Evolutionary conservation across 2,113 vertebrate genomes (phyloP).

Genomic region (Crotalus helleri): DNA sequence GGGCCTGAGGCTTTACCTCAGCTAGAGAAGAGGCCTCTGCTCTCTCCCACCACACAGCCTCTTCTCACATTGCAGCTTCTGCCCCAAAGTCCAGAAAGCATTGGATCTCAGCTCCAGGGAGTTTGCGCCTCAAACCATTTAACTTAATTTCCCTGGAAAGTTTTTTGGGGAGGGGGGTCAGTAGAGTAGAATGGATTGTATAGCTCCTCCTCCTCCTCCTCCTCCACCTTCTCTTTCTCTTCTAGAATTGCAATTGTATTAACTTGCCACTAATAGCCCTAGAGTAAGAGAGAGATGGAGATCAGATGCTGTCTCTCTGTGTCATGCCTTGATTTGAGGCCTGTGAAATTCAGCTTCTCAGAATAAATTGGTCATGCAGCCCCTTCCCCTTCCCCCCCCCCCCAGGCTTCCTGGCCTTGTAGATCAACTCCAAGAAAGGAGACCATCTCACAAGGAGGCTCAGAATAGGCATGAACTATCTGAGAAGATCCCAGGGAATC

Average conservation of each 20-base stretch:
- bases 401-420: background rate
- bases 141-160: background rate
- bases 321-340: background rate
- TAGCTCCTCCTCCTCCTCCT: background rate
- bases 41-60: conserved; percentile 27
- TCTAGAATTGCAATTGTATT: background rate
- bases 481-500: background rate
- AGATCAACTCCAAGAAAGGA: background rate
- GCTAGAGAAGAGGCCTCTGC: conserved; percentile 67
- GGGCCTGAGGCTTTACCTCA: conserved; percentile 79
- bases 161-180: background rate
- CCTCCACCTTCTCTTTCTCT: background rate
- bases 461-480: background rate
- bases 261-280: background rate
- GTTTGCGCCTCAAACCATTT: background rate
- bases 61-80: conserved; percentile 45
- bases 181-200: background rate
- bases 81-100: background rate
- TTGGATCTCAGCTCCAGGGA: no score
- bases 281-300: background rate
- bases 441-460: background rate
- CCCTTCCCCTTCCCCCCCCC: no score
- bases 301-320: background rate
- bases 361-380: background rate
- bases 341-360: background rate